A percentile compares a stretch with the other conserved stretches of the same genome.
Conservation (phyloP, 2,888 invertebrate genomes). For the Ferdinandea cuprea region DNA sequence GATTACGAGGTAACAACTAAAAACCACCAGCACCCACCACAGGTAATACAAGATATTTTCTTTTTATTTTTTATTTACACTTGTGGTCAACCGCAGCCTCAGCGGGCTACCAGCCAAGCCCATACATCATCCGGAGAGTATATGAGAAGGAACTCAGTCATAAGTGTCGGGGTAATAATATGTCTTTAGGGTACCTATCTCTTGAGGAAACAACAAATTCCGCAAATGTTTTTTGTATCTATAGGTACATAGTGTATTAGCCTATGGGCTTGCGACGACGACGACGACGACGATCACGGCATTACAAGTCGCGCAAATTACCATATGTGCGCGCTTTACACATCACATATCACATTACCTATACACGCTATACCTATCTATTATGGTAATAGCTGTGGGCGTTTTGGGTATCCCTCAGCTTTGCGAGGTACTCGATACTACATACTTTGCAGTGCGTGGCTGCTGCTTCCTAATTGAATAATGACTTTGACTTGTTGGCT, state of each 20-base stretch:
- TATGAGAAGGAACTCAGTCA: constrained; percentile 15
- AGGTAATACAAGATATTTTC: constrained; percentile 60
- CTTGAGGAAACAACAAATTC: constrained; percentile 47
- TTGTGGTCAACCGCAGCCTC: constrained; percentile 59
- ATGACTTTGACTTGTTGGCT: constrained; percentile 66
- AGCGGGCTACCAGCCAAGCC: constrained; percentile 59
- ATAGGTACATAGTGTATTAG: constrained; percentile 1
- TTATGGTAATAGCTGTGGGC: constrained; percentile 74
- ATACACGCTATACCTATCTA: constrained; percentile 49
- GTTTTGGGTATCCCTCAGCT: constrained; percentile 48
- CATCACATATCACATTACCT: constrained; percentile 27
- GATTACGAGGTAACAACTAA: constrained; percentile 51
- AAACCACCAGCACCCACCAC: constrained; percentile 61
- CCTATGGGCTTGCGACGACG: constrained; percentile 37
- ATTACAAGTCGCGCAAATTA: constrained; percentile 55
- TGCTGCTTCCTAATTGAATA: constrained; percentile 65
- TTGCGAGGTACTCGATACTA: constrained; percentile 11
- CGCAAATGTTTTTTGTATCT: constrained; percentile 44
- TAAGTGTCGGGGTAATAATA: constrained; percentile 34
- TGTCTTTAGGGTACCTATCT: constrained; percentile 33
- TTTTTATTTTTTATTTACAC: constrained; percentile 3
- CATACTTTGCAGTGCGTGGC: constrained; percentile 52
- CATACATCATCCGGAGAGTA: constrained; percentile 62
- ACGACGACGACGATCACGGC: constrained; percentile 18
- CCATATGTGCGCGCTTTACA: constrained; percentile 36